Evolutionary conservation across 1,140 invertebrate species (phyloP), one percentile per base, ranked within the genome.

Genomic region (Plutomurus gul): DNA sequence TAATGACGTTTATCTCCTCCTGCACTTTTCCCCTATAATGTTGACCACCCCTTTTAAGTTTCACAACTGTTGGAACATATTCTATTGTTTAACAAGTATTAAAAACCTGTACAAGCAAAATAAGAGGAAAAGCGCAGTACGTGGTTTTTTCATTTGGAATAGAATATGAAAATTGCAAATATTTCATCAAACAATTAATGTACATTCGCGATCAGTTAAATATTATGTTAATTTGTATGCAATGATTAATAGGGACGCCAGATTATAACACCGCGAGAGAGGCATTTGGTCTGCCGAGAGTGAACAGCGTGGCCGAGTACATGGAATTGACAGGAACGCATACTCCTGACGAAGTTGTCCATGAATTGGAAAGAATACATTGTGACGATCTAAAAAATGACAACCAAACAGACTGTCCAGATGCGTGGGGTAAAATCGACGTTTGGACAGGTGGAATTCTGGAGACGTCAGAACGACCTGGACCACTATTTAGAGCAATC

Each of bases 371-470:
- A 37, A 8, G 76, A 36, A 78, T 81, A 25, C 79, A 80, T 56
- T n/a, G n/a, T n/a, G n/a, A 70, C 33, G 16, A 72, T 72, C 8
- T 33, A 25, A 11, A 56, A 25, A 4, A 30, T 40, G 3, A 90
- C 91, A 81, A 85, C 87, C 3, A 84, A 87, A 37, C 4, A 6
- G 43, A 30, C 0, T 11, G 30, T 10, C 8, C n/a, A 30, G n/a
- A 7, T 82, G 85, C n/a, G 84, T 91, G 47, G 82, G 84, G 88
- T 65, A 85, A 88, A 49, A 87, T 93, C 46, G 92, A 93, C 85
- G 86, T 91, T 2, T 92, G 91, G 88, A 87, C 91, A 30, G 92
- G 91, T n/a, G 92, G 91, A 5, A 89, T 93, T 85, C 80, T 92
- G 43, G 92, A 93, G 85, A 91, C 91, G 1, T 81, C 73, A 25